These are phyloP conservation scores for Drosophila aldrichi DNA, from an alignment of 2,888 invertebrate genomes.

Conservation along the genomic window DNA sequence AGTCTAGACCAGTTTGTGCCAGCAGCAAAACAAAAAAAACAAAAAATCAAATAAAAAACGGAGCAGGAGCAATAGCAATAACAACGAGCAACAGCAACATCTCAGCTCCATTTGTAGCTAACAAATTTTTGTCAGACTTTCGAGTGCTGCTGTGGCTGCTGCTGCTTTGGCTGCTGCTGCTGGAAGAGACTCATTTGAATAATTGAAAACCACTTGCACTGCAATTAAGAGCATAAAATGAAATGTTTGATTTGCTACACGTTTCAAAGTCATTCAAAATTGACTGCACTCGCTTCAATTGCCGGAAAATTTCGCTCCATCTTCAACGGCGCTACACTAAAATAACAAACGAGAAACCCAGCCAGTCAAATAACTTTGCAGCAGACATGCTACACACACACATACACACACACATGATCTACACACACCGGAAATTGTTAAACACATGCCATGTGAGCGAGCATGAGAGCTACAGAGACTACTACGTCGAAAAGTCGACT, in stretches of 20 bases:
- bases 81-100: constrained; percentile 1
- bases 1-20: constrained; percentile 68
- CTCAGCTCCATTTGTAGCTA: constrained; percentile 20
- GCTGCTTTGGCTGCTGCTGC: constrained; percentile 22
- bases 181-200: constrained; percentile 73
- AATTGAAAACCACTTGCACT: constrained; percentile 77
- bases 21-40: constrained; percentile 7
- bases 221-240: constrained; percentile 76
- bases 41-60: constrained; percentile 1
- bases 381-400: constrained; percentile 59
- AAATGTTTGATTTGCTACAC: constrained; percentile 68
- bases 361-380: constrained; percentile 47
- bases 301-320: constrained; percentile 71
- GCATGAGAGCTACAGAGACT: constrained; percentile 15
- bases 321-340: constrained; percentile 15
- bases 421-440: constrained; percentile 36
- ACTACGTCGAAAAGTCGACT: constrained; percentile 24
- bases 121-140: constrained; percentile 42
- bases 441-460: constrained; percentile 40
- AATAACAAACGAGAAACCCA: constrained; percentile 23
- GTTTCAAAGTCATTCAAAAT: constrained; percentile 42
- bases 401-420: constrained; percentile 33
- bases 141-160: constrained; percentile 28
- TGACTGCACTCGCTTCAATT: constrained; percentile 66
- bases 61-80: constrained; percentile 13